Conservation (phyloP, 2,888 invertebrate species). For the Tetranychus piercei region DNA sequence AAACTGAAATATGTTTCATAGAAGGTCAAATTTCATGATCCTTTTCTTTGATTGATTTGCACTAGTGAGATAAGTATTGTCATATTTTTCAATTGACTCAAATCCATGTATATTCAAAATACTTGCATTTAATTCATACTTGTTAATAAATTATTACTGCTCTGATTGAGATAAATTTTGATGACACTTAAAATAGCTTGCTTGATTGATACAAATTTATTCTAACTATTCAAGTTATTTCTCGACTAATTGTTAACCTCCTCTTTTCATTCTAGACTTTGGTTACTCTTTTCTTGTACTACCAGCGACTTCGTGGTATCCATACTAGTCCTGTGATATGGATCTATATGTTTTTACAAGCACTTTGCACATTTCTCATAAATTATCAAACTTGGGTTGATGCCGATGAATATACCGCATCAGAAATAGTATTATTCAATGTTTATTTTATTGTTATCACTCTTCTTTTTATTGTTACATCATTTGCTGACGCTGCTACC, state of each 20-base stretch:
- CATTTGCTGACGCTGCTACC: background rate
- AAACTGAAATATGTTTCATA: too few species aligned
- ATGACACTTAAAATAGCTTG: too few species aligned
- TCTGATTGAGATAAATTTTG: too few species aligned
- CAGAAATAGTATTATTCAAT: background rate
- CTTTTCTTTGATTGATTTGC: too few species aligned
- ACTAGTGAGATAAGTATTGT: too few species aligned
- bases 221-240: too few species aligned
- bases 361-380: background rate
- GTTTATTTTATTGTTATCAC: background rate
- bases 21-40: too few species aligned
- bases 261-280: background rate
- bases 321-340: constrained; percentile 19
- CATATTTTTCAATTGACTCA: too few species aligned
- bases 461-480: background rate
- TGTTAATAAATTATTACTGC: too few species aligned
- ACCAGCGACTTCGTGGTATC: constrained; percentile 9
- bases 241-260: background rate
- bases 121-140: too few species aligned
- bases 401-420: background rate
- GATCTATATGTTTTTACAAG: constrained; percentile 15
- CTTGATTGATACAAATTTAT: too few species aligned
- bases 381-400: background rate
- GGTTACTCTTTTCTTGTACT: constrained; percentile 2
- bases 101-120: too few species aligned